These are phyloP conservation scores for Parambassis ranga DNA, from an alignment of 2,797 vertebrate species.

Conservation along the genomic window DNA sequence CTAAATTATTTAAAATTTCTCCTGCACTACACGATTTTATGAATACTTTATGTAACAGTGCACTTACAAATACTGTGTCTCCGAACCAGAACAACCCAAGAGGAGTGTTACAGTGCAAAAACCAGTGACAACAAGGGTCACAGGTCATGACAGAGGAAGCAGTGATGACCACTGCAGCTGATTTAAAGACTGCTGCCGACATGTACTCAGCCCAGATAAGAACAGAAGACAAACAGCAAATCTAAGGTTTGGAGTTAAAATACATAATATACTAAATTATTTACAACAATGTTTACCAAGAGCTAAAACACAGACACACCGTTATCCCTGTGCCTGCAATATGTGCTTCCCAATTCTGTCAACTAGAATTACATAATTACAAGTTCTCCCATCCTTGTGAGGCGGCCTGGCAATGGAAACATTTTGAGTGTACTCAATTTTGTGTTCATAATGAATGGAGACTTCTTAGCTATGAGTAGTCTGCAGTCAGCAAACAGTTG, in stretches of 20 bases:
- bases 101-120: background rate
- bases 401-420: slow-evolving; percentile 1
- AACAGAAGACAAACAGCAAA: background rate
- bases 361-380: slow-evolving; percentile 27
- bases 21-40: slow-evolving; percentile 56
- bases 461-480: slow-evolving; percentile 7
- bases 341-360: slow-evolving; percentile 25
- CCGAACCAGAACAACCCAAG: slow-evolving; percentile 7
- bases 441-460: slow-evolving; percentile 22
- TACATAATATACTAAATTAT: background rate
- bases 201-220: background rate
- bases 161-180: background rate
- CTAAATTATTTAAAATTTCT: slow-evolving; percentile 69
- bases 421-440: slow-evolving; percentile 18
- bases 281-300: background rate
- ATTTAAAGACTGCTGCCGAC: background rate
- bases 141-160: background rate
- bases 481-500: slow-evolving; percentile 7
- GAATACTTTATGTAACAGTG: slow-evolving; percentile 58
- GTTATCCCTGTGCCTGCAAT: slow-evolving; percentile 10
- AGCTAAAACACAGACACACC: background rate
- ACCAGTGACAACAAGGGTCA: slow-evolving; percentile 1
- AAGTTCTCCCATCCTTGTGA: background rate
- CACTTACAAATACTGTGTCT: slow-evolving; percentile 45
- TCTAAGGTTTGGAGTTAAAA: background rate